A percentile compares a stretch with the other conserved stretches of the same genome.
Evolutionary conservation across 1,140 invertebrate species (phyloP).

Genomic region (Drosophila ercepeae): DNA sequence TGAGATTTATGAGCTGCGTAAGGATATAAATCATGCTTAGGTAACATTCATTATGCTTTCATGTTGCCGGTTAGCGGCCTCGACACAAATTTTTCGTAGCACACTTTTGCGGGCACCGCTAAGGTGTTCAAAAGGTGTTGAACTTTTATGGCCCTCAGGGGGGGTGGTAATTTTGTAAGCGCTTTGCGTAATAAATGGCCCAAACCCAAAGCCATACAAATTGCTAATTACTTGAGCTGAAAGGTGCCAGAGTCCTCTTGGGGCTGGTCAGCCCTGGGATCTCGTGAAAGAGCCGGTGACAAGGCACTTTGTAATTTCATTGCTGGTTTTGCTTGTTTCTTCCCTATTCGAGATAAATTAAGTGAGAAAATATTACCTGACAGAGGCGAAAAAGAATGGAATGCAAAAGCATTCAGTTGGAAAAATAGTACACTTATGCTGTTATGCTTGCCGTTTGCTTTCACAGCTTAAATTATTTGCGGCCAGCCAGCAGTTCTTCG

Average conservation of each 20-base stretch:
- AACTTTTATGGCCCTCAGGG: slow-evolving; percentile 46
- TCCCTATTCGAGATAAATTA: slow-evolving; percentile 12
- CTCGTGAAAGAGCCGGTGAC: slow-evolving; percentile 39
- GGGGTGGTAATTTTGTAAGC: slow-evolving; percentile 38
- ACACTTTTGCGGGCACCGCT: slow-evolving; percentile 29
- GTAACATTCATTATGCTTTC: slow-evolving; percentile 75
- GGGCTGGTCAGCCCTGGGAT: slow-evolving; percentile 13
- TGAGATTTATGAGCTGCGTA: slow-evolving; percentile 65
- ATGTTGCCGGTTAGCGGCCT: slow-evolving; percentile 23
- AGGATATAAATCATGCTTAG: slow-evolving; percentile 73
- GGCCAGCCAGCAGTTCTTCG: slow-evolving; percentile 2
- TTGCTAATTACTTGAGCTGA: slow-evolving; percentile 71
- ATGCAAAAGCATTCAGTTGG: slow-evolving; percentile 42
- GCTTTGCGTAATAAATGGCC: slow-evolving; percentile 60
- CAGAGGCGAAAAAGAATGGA: slow-evolving; percentile 10
- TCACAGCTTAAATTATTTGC: slow-evolving; percentile 17
- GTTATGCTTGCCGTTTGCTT: slow-evolving; percentile 14
- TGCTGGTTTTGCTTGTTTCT: slow-evolving; percentile 44
- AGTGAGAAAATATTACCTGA: slow-evolving; percentile 27
- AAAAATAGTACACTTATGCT: slow-evolving; percentile 27
- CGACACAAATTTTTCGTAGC: slow-evolving; percentile 29
- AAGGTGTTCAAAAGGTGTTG: slow-evolving; percentile 38
- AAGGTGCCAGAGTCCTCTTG: slow-evolving; percentile 38
- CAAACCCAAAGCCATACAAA: slow-evolving; percentile 57
- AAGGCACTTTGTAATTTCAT: slow-evolving; percentile 62